These are phyloP conservation scores for Araneus ventricosus DNA, from an alignment of 1,140 invertebrate species.

Conservation along the genomic window DNA sequence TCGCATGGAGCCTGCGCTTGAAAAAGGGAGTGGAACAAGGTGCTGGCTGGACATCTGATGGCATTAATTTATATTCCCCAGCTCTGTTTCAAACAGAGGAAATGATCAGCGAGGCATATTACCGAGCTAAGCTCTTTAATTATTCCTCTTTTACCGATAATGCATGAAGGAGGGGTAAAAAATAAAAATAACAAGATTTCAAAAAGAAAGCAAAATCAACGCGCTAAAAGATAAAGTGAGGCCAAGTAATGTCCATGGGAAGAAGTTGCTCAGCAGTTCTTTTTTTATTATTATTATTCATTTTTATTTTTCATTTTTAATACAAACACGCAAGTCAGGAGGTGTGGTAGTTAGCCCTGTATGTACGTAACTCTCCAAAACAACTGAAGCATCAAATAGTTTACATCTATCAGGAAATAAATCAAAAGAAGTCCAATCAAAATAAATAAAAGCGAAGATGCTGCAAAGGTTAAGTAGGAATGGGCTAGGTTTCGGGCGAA, in stretches of 20 bases:
- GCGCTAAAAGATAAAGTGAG: slow-evolving; percentile 20
- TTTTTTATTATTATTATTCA: too few relatives aligned
- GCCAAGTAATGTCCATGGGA: slow-evolving; percentile 24
- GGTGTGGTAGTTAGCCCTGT: slow-evolving; percentile 65
- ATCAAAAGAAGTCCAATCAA: slow-evolving; percentile 54
- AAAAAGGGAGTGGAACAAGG: slow-evolving; percentile 14
- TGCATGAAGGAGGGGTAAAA: not conserved
- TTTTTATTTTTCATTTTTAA: slow-evolving; percentile 1
- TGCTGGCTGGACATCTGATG: not conserved
- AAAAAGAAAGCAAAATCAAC: not conserved
- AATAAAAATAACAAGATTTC: slow-evolving; percentile 20
- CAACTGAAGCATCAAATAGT: slow-evolving; percentile 54
- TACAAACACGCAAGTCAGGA: slow-evolving; percentile 35
- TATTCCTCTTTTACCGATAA: slow-evolving; percentile 52
- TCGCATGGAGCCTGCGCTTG: not conserved
- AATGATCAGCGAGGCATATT: slow-evolving; percentile 13
- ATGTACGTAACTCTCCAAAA: slow-evolving; percentile 64
- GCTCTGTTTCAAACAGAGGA: slow-evolving; percentile 20
- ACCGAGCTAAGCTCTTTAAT: slow-evolving; percentile 19
- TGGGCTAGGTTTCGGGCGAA: slow-evolving; percentile 14
- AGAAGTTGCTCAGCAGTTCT: not conserved
- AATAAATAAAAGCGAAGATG: slow-evolving; percentile 16
- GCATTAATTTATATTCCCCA: slow-evolving; percentile 17
- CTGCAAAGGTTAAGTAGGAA: slow-evolving; percentile 59
- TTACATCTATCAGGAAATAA: slow-evolving; percentile 72